Conservation (phyloP, 2,797 vertebrate species). For the Melanogrammus aeglefinus region DNA sequence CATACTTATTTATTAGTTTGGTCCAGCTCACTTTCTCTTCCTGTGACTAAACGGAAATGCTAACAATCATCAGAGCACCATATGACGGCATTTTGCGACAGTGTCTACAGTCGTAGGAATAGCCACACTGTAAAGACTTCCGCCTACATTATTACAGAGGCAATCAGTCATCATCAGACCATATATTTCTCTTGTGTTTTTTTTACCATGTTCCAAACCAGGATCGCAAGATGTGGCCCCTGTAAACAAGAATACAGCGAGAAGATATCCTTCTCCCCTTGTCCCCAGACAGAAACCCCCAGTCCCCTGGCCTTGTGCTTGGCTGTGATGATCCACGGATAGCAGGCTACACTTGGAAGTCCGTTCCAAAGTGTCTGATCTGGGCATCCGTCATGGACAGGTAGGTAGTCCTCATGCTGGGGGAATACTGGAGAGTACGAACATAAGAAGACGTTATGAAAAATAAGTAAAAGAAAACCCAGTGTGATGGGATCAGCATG, state of each 20-base stretch:
- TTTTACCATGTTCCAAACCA: conserved; percentile 33
- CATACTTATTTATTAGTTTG: neutral
- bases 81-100: conserved; percentile 18
- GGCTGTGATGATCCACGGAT: conserved; percentile 27
- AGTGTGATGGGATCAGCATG: neutral
- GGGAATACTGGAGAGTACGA: conserved; percentile 82
- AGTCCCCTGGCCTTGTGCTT: conserved; percentile 23
- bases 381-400: conserved; percentile 89
- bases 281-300: conserved; percentile 36
- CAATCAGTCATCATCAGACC: neutral
- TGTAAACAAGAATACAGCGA: conserved; percentile 47
- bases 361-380: conserved; percentile 75
- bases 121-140: conserved; percentile 15
- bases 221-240: conserved; percentile 33
- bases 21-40: conserved; percentile 32
- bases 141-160: conserved; percentile 5
- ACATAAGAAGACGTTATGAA: neutral
- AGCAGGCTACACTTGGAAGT: conserved; percentile 79
- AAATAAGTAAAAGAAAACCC: too few relatives aligned
- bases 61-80: conserved; percentile 34
- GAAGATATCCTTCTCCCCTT: conserved; percentile 30
- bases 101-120: neutral
- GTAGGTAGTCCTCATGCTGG: conserved; percentile 95
- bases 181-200: neutral
- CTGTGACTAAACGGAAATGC: conserved; percentile 27